These are phyloP conservation scores for Tinamus guttatus DNA, from an alignment of 2,113 vertebrate genomes.

Conservation along the genomic window DNA sequence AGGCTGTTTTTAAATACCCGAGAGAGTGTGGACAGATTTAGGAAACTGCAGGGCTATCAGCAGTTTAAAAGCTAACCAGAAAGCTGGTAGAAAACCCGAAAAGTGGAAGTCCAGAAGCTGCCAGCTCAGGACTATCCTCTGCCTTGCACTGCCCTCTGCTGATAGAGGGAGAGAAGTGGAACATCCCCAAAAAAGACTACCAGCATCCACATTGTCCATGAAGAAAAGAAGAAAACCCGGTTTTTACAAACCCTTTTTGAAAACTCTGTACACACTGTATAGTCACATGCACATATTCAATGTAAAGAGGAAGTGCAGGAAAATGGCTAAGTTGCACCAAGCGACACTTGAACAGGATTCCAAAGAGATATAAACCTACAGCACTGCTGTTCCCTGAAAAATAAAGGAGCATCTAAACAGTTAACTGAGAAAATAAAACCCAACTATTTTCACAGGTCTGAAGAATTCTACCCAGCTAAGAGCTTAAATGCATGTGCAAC, in stretches of 20 bases:
- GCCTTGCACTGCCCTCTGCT: constrained; percentile 81
- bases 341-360: not conserved
- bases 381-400: constrained; percentile 49
- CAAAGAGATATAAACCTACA: constrained; percentile 56
- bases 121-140: not conserved
- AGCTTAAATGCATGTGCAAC: accelerated
- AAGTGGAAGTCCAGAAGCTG: not conserved
- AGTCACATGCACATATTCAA: constrained; percentile 30
- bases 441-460: not conserved
- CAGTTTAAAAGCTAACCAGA: not conserved
- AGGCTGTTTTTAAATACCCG: accelerated
- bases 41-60: accelerated
- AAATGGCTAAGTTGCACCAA: not conserved
- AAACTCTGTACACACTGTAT: constrained; percentile 4
- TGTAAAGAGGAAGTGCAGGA: constrained; percentile 25
- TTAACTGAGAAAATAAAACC: constrained; percentile 45
- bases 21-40: accelerated
- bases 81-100: too few species aligned
- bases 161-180: not conserved
- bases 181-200: not conserved
- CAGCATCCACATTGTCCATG: not conserved
- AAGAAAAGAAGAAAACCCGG: not conserved
- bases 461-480: not conserved
- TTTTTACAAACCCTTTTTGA: constrained; percentile 18
- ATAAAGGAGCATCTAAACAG: not conserved